Conservation (phyloP, 2,113 vertebrate genomes). For the pig (Sus scrofa) region T2T-Sscrofa CM000812.6:7464501-7465000, state of each 20-base stretch:
- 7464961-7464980: background rate
- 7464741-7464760: background rate
- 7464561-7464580: constrained; percentile 93
- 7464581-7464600: constrained; percentile 90
- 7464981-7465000: background rate
- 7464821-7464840: background rate
- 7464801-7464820: background rate
- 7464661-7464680: constrained; percentile 95
- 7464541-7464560: constrained; percentile 92
- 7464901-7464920: rapidly evolving
- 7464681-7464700: constrained; percentile 91
- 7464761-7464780: background rate
- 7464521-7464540: constrained; percentile 61
- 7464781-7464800: rapidly evolving
- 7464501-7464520: rapidly evolving
- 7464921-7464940: background rate
- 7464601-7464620: constrained; percentile 94
- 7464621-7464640: constrained; percentile 93
- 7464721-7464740: background rate
- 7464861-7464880: rapidly evolving
- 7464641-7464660: constrained; percentile 97
- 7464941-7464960: rapidly evolving
- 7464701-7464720: constrained; percentile 68
- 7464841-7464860: rapidly evolving
- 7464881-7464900: rapidly evolving